These are phyloP conservation scores for Struthio camelus DNA, from an alignment of 2,113 vertebrate species.

Conservation along the genomic window DNA sequence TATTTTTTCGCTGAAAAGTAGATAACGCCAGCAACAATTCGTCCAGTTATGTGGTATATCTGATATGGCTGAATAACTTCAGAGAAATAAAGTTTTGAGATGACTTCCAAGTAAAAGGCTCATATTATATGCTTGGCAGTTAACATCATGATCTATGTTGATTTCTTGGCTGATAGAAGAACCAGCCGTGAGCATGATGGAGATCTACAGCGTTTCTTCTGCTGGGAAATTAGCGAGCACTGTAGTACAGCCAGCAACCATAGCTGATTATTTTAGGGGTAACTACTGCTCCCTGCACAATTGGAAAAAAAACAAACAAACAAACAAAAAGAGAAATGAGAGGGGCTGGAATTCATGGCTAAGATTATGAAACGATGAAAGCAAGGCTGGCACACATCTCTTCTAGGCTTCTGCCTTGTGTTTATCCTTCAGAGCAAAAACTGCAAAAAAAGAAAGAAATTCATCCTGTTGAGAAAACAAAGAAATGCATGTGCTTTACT, in stretches of 20 bases:
- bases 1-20: background rate
- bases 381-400: rapidly evolving
- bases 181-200: background rate
- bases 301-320: no score
- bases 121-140: background rate
- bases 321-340: background rate
- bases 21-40: background rate
- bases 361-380: background rate
- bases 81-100: background rate
- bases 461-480: no score
- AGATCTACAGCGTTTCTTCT: background rate
- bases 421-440: background rate
- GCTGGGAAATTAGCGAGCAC: background rate
- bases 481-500: no score
- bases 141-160: rapidly evolving
- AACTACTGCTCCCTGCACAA: background rate
- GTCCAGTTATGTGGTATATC: rapidly evolving
- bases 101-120: background rate
- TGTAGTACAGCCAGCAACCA: background rate
- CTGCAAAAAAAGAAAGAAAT: background rate
- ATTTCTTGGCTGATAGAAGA: rapidly evolving
- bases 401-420: background rate
- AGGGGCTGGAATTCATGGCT: no score
- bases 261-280: background rate
- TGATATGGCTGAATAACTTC: rapidly evolving